Base-by-base conservation (phyloP, 2,113 vertebrate genomes). In the Gracilinanus agilis region DNA sequence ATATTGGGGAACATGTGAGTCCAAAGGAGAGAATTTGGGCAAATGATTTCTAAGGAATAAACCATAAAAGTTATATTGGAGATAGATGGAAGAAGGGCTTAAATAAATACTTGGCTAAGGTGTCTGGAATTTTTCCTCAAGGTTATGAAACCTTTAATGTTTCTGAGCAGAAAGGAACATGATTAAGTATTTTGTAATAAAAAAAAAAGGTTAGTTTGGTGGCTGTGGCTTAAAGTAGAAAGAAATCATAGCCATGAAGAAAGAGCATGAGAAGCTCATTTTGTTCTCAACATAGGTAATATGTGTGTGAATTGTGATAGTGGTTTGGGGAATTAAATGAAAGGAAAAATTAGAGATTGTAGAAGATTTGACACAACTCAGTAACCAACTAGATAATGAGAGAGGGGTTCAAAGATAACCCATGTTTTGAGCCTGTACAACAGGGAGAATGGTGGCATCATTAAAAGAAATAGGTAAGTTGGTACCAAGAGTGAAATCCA, bases 111-210 rank as follows among this genome's bases (percentile, higher is more conserved):
- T 40, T 67, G 10, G 29, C 40, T 44, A 93, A 93, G 67, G 44
- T 95, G 19, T 95, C 93, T 93, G 53, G 27, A 95, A 92, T 92
- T 91, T 55, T 67, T 67, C 27, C 58, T 67, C 19, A 16, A 67
- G 11, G 27, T 67, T 34, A 67, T 34, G 58, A 67, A 67, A 3
- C 27, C 29, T 67, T 67, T 67, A 4, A 67, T 34, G 58, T 67
- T 27, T 67, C 3, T 67, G 9, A 67, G 27, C 27, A 67, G 58
- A 29, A 67, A 3, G 13, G 3, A 67, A 67, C 58, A 67, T 13
- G 27, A 67, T 67, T 29, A 29, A 67, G 58, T 12, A 24, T 61
- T 67, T 67, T 67, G 11, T 67, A 29, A 67, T 67, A 13, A 67
- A 56, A 56, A n/a, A n/a, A 25, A 61, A 61, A 61, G 27, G 58